A percentile compares a stretch with the other conserved stretches of the same genome.
Evolutionary conservation across 2,797 vertebrate genomes (phyloP).

Genomic region (Lithobates sylvaticus): DNA sequence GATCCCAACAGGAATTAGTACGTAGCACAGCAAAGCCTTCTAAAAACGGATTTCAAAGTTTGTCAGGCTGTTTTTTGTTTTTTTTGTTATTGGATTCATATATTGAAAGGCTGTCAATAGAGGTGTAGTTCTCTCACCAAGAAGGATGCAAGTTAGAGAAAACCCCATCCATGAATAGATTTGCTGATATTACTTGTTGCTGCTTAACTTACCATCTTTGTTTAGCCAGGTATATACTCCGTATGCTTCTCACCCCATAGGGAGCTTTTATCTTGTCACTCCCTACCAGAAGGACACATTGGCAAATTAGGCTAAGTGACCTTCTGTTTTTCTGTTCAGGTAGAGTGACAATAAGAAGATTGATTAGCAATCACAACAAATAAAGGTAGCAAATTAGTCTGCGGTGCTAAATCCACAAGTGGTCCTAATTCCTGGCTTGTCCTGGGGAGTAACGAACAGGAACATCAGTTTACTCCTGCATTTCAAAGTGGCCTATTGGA

Average conservation of each 20-base stretch:
- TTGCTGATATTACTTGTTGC: no score
- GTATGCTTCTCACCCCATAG: neutral
- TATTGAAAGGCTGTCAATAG: no score
- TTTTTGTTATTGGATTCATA: no score
- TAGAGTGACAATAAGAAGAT: conserved; percentile 25
- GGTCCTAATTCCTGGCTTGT: conserved; percentile 4
- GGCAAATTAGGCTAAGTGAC: conserved; percentile 25
- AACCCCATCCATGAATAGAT: no score
- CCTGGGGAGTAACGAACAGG: neutral
- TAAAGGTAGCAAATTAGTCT: conserved; percentile 32
- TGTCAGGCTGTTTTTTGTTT: no score
- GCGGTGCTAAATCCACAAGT: neutral
- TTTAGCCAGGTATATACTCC: neutral
- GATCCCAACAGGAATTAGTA: no score
- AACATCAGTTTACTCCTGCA: neutral
- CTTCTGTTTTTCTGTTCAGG: conserved; percentile 12
- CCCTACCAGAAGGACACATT: conserved; percentile 9
- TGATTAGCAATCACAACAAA: conserved; percentile 48
- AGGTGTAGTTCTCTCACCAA: no score
- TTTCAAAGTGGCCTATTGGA: conserved; percentile 3
- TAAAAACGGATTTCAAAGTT: no score
- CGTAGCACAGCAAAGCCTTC: no score
- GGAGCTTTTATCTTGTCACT: neutral
- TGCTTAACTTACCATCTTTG: neutral
- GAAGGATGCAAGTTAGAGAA: no score